Base-by-base conservation (phyloP, 2,113 vertebrate genomes). In the Pelodiscus sinensis region DNA sequence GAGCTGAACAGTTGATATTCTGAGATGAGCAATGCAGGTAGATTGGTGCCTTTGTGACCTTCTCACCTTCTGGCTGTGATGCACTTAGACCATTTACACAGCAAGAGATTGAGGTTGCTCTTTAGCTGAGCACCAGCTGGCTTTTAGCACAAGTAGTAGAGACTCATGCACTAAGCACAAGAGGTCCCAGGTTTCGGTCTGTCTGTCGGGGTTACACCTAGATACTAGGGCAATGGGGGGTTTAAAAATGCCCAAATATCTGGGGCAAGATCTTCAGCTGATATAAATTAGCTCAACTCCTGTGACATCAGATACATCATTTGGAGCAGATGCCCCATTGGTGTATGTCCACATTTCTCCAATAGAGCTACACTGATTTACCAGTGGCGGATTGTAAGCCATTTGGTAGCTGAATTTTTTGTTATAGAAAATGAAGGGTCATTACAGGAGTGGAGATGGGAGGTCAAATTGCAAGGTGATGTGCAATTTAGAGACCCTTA, bases 1-100 rank as follows among this genome's bases (percentile, higher is more conserved):
- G 94, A 90, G 73, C 87, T 25, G 91, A 84, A 93, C 85, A 52
- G 92, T 90, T 18, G 19, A 31, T 82, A 31, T 13, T 60, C 38
- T 9, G 1, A 5, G 56, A 31, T 65, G 56, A 27, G 68, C 31
- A 84, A 14, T 38, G 75, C 62, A 68, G 18, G 8, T 77, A 73
- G 50, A 52, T 5, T 16, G 8, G 82, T 24, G 84, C 44, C 44
- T 44, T 44, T 44, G 44, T 44, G 7, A 6, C 44, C 44, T 44
- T 44, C 44, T 6, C 44, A 44, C 44, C 44, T 44, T 44, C 44
- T 44, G 44, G 44, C 44, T 44, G 44, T 44, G 44, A 44, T 44
- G 44, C 44, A 44, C 44, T 44, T 44, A 44, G 44, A 44, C 44
- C 44, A 44, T 44, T 44, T 44, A 6, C 44, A 44, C 5, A 44